phyloP scores from a whole-genome alignment of 2,797 vertebrate genomes.

The Phrynocephalus vlangalii region DNA sequence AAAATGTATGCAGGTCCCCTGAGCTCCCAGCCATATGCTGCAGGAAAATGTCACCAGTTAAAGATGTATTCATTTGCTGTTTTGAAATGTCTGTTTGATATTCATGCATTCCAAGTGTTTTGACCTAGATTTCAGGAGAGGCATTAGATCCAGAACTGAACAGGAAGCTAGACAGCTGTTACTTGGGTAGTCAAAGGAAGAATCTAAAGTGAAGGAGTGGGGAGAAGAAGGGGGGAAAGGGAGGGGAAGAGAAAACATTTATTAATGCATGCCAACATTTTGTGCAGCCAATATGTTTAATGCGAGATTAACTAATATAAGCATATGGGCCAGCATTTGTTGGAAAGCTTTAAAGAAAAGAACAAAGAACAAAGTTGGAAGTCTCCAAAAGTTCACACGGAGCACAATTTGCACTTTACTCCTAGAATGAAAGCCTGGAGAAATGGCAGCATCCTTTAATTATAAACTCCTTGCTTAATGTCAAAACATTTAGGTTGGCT shows the following conservation, averaged over 20 bases:
- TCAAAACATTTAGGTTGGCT: slow-evolving; percentile 76
- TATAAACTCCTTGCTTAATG: slow-evolving; percentile 81
- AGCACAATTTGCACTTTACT: slow-evolving; percentile 84
- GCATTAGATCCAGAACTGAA: slow-evolving; percentile 85
- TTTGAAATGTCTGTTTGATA: slow-evolving; percentile 94
- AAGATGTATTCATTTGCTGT: slow-evolving; percentile 96
- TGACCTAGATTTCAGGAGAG: slow-evolving; percentile 86
- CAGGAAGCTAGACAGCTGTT: slow-evolving; percentile 88
- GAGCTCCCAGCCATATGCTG: slow-evolving; percentile 93
- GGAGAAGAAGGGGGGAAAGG: slow-evolving; percentile 77
- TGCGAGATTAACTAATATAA: slow-evolving; percentile 88
- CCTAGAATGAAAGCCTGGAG: slow-evolving; percentile 82
- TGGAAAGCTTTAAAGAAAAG: slow-evolving; percentile 86
- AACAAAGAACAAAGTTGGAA: slow-evolving; percentile 85
- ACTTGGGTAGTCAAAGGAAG: slow-evolving; percentile 85
- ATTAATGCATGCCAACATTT: slow-evolving; percentile 88
- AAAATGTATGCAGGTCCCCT: slow-evolving; percentile 86
- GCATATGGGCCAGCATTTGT: slow-evolving; percentile 88
- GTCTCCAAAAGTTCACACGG: slow-evolving; percentile 81
- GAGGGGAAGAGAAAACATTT: slow-evolving; percentile 84
- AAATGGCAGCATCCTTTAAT: slow-evolving; percentile 83
- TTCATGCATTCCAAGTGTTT: slow-evolving; percentile 91
- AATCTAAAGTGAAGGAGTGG: slow-evolving; percentile 80
- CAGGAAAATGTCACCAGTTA: slow-evolving; percentile 97
- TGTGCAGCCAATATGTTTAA: slow-evolving; percentile 87